Evolutionary conservation across 2,888 invertebrate genomes (phyloP).

Genomic region (Ectemnius cavifrons): DNA sequence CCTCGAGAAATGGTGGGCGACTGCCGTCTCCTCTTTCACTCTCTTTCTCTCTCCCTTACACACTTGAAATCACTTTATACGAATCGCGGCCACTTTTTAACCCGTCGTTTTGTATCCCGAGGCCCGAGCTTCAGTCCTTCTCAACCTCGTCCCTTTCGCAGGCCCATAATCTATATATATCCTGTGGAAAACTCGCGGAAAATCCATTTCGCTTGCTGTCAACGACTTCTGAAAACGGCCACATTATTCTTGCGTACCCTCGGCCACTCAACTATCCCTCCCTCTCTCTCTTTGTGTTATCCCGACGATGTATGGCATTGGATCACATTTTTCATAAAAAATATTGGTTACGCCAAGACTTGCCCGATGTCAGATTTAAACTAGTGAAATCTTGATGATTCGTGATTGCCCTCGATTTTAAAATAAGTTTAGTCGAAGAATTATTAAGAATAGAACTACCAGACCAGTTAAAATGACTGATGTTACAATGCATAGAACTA

Average conservation of each 20-base stretch:
- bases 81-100: constrained; percentile 67
- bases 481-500: too few species aligned
- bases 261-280: constrained; percentile 28
- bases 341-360: constrained; percentile 30
- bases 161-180: constrained; percentile 54
- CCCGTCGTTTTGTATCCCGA: constrained; percentile 50
- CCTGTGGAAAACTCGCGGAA: constrained; percentile 59
- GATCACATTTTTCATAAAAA: constrained; percentile 52
- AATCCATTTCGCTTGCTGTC: constrained; percentile 56
- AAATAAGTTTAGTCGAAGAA: constrained; percentile 44
- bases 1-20: constrained; percentile 53
- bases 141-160: constrained; percentile 34
- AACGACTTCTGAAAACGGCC: constrained; percentile 58
- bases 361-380: neutral
- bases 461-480: too few species aligned
- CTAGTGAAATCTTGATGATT: constrained; percentile 1
- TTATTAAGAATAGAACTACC: too few species aligned
- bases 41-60: constrained; percentile 43
- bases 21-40: too few species aligned
- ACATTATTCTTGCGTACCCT: constrained; percentile 64
- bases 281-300: constrained; percentile 54
- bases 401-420: constrained; percentile 23
- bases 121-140: constrained; percentile 15
- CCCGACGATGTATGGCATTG: constrained; percentile 54
- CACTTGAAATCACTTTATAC: constrained; percentile 73